Evolutionary conservation across 2,113 vertebrate genomes (phyloP), one percentile per base, ranked within the genome.

Genomic region (Saccopteryx bilineata): DNA sequence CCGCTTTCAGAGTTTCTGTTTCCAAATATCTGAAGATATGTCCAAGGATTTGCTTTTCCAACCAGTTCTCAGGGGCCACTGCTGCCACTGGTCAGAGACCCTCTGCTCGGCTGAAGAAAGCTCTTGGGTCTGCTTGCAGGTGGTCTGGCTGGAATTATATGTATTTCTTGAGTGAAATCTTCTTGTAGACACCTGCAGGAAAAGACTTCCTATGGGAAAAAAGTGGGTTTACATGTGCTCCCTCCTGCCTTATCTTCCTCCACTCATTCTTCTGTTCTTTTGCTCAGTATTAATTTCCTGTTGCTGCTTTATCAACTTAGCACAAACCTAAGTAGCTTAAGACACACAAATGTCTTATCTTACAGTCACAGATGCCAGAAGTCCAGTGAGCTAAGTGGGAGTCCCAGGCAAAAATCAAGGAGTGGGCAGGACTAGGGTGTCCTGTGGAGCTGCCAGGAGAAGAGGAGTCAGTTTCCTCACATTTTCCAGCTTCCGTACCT

Each of bases 111-210:
- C 69, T 9, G 13, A 24, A 3, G 13, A 46, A 4, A 39, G 28
- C 33, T 1, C 23, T 10, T 5, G 48, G 17, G 28, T 7, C 50
- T 5, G 9, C 23, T 7, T 7, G 48, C 46, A 39, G 52, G 23
- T 1, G 33, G 1, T 1, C 0, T 28, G 23, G 9, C n/a, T 24
- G 12, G 39, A 3, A 11, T 23, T 21, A 10, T 46, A 0, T 9
- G 1, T 21, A 5, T 8, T 60, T 23, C 69, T 21, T 3, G 33
- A 5, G 0, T 46, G 33, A 56, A 5, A 2, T n/a, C 15, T 33
- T 26, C 24, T 31, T 19, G 2, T 0, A 8, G 60, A 13, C 39
- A 17, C 28, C 17, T 9, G 10, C 9, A 18, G 56, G 56, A 60
- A 63, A 80, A 33, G 50, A 3, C 13, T 39, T 87, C 61, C 17